Conservation (phyloP, 2,113 vertebrate genomes). For the Rhadina sibilatrix region DNA sequence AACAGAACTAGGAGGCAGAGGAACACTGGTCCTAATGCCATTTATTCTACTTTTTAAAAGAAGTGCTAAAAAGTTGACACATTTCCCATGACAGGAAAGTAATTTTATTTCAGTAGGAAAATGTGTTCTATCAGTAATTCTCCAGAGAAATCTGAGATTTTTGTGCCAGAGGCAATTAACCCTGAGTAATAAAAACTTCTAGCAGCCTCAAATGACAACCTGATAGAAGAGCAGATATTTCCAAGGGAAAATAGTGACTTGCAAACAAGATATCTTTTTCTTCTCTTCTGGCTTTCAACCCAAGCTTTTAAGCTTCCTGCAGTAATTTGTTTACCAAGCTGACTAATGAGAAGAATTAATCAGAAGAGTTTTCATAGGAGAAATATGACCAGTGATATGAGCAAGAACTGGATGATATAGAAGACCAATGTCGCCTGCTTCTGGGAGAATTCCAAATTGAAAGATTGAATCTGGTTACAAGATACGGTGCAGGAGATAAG, state of each 20-base stretch:
- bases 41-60: background rate
- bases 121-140: slow-evolving; percentile 26
- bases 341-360: slow-evolving; percentile 60
- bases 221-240: slow-evolving; percentile 37
- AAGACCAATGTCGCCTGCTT: slow-evolving; percentile 9
- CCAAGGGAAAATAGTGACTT: slow-evolving; percentile 50
- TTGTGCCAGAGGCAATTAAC: slow-evolving; percentile 68
- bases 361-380: slow-evolving; percentile 17
- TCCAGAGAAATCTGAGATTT: slow-evolving; percentile 52
- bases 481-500: background rate
- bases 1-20: background rate
- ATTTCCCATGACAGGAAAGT: slow-evolving; percentile 28
- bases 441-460: slow-evolving; percentile 26
- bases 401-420: background rate
- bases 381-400: slow-evolving; percentile 27
- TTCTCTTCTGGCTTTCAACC: slow-evolving; percentile 37
- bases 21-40: background rate
- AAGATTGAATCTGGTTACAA: background rate
- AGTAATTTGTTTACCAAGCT: slow-evolving; percentile 62
- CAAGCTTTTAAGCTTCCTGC: slow-evolving; percentile 35
- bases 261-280: slow-evolving; percentile 22
- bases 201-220: slow-evolving; percentile 37
- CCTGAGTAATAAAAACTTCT: slow-evolving; percentile 59
- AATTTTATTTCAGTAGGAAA: slow-evolving; percentile 62
- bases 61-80: slow-evolving; percentile 42